Base-by-base conservation (phyloP, 2,797 vertebrate species). In the Orestias chungarensis region DNA sequence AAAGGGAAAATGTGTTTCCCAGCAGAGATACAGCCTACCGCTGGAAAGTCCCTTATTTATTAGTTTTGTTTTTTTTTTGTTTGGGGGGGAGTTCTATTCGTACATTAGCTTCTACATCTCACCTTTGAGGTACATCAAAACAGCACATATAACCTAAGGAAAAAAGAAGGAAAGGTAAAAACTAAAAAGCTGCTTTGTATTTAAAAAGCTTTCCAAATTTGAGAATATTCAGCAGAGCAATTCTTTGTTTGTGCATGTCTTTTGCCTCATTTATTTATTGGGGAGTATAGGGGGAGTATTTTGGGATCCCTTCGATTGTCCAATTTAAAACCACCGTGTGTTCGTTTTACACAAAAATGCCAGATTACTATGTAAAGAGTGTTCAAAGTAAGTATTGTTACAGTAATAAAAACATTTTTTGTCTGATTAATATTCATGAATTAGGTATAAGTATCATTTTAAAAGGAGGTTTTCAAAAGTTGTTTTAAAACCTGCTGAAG, bases 1-100 rank as follows among this genome's bases (percentile, higher is more conserved):
- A 35, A 50, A 35, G 23, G 50, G 47, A n/a, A 49, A 38, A 5
- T 27, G 6, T 67, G 15, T 49, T 50, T 67, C 46, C 14, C 46
- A 49, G 20, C 31, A 66, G 25, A 67, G 65, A 50, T 17, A 15
- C 9, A 33, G 23, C 55, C 18, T 46, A n/a, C 46, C 23, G 29
- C 44, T 66, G 43, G 20, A 33, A 49, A 50, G 33, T 67, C 31
- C 12, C 42, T 64, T 64, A 64, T 64, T 64, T 64, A 18, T 64
- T 43, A 20, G 33, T 15, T 49, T 23, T 47, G 23, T 49, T 35
- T 10, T 20, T n/a, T n/a, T n/a, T n/a, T n/a, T n/a, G n/a, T n/a
- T n/a, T n/a, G n/a, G n/a, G n/a, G n/a, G n/a, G n/a, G n/a, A n/a
- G n/a, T n/a, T 49, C 20, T 33, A n/a, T 38, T 66, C 38, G 49